A percentile compares a stretch with the other conserved stretches of the same genome.
Conservation (phyloP, 2,888 invertebrate species). For the Drepanosiphum platanoidis region DNA sequence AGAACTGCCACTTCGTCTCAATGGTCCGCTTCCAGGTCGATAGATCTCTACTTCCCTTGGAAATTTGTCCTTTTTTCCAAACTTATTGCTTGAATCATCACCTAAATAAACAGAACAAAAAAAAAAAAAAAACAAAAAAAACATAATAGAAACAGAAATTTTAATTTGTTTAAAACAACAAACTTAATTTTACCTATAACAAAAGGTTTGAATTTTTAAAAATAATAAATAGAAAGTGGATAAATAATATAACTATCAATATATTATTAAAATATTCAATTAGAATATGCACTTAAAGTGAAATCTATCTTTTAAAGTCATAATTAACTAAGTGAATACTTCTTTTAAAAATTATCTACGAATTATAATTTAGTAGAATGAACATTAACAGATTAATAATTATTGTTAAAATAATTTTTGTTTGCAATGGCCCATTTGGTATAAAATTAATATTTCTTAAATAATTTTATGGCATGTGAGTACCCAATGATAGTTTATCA, state of each 20-base stretch:
- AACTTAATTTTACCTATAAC: background rate
- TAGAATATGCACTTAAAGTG: no score
- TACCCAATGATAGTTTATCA: no score
- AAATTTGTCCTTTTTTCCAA: conserved; percentile 70
- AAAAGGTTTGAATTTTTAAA: background rate
- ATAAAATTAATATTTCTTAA: no score
- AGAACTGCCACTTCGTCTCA: conserved; percentile 73
- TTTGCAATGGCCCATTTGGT: no score
- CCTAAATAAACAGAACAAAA: conserved; percentile 23
- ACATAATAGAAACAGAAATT: background rate
- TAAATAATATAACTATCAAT: background rate
- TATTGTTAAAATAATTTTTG: no score
- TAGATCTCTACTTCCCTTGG: conserved; percentile 73
- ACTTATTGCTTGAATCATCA: conserved; percentile 64
- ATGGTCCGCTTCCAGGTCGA: conserved; percentile 80
- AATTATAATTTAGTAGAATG: no score
- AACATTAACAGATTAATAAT: no score
- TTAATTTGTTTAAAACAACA: background rate
- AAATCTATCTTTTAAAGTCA: no score
- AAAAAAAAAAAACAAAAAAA: background rate
- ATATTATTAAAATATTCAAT: background rate
- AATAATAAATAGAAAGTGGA: background rate
- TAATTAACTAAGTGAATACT: no score
- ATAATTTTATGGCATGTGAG: no score
- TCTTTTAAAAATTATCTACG: no score